Conservation (phyloP, 2,113 vertebrate genomes). For the Mugil cephalus region DNA sequence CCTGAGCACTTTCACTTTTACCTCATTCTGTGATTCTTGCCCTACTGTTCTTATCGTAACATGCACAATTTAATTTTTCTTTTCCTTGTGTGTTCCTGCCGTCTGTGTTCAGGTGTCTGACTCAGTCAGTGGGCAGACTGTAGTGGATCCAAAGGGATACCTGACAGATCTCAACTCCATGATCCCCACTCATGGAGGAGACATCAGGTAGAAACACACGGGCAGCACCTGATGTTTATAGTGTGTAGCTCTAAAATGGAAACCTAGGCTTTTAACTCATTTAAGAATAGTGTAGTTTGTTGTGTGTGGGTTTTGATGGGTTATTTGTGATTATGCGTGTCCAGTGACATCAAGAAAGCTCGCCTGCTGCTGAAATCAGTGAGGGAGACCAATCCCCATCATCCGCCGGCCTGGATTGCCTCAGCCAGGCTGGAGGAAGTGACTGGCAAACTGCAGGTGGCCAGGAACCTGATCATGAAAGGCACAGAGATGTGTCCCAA, state of each 20-base stretch:
- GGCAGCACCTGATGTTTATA: accelerated
- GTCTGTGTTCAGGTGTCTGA: constrained; percentile 90
- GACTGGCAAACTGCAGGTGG: constrained; percentile 97
- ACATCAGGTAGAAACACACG: constrained; percentile 91
- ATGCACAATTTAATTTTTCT: not conserved
- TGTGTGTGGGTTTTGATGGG: constrained; percentile 4
- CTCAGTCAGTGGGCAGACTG: constrained; percentile 97
- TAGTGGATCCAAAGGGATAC: constrained; percentile 98
- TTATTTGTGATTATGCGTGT: constrained; percentile 14
- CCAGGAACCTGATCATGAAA: constrained; percentile 98
- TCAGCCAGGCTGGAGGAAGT: constrained; percentile 97
- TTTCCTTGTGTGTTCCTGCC: not conserved
- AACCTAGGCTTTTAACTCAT: too few species aligned
- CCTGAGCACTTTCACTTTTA: not conserved
- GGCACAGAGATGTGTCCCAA: constrained; percentile 99
- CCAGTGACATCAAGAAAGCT: constrained; percentile 98
- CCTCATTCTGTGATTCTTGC: not conserved
- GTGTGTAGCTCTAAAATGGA: constrained; percentile 1
- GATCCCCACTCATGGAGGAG: constrained; percentile 97
- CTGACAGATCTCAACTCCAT: constrained; percentile 98
- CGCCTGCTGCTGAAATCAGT: constrained; percentile 97
- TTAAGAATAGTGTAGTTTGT: too few species aligned
- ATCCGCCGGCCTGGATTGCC: constrained; percentile 98
- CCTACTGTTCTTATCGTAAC: not conserved
- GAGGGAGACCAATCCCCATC: constrained; percentile 97